A percentile compares a stretch with the other conserved stretches of the same genome.
Evolutionary conservation across 2,113 vertebrate genomes (phyloP).

Genomic region (Peromyscus polionotus): DNA sequence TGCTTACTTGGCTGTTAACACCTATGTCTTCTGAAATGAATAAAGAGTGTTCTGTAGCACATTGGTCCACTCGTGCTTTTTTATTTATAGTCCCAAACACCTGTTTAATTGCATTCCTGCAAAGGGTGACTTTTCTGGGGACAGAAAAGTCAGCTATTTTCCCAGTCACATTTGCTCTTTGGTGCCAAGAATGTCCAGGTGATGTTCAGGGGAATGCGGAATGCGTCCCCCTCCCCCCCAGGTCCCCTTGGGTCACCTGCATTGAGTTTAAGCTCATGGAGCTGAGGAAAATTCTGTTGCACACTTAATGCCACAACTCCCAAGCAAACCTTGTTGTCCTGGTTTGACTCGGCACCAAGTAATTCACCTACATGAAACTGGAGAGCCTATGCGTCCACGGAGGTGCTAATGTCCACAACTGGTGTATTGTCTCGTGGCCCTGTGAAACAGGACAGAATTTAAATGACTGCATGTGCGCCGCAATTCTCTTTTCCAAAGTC

Average conservation of each 20-base stretch:
- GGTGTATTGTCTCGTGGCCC: neutral
- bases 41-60: neutral
- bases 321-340: neutral
- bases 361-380: neutral
- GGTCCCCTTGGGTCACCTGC: neutral
- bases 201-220: constrained; percentile 23
- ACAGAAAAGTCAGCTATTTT: constrained; percentile 46
- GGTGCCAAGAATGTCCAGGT: constrained; percentile 63
- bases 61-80: neutral
- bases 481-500: constrained; percentile 30
- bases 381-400: neutral
- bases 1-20: constrained; percentile 38
- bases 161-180: constrained; percentile 26
- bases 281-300: neutral
- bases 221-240: constrained; percentile 23
- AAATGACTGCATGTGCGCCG: neutral
- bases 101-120: constrained; percentile 53
- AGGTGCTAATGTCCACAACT: neutral
- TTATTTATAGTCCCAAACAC: constrained; percentile 13
- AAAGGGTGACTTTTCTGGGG: constrained; percentile 65
- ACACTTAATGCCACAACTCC: neutral
- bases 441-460: neutral
- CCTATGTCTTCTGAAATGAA: constrained; percentile 45
- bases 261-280: constrained; percentile 22
- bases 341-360: neutral